Conservation (phyloP, 2,888 invertebrate genomes). For the Archips crataeganus region DNA sequence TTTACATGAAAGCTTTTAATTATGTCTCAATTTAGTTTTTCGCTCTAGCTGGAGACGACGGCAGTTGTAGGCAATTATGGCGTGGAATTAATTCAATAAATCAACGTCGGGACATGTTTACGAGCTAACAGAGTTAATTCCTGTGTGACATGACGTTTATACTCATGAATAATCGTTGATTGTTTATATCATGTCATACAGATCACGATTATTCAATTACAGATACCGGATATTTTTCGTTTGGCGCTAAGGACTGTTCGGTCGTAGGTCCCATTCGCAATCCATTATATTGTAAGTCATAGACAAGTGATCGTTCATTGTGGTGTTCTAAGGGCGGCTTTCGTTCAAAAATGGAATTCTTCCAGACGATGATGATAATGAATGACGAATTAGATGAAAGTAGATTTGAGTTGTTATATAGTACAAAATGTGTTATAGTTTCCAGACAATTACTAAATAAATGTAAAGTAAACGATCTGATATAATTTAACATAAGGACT, state of each 20-base stretch:
- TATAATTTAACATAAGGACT: no score
- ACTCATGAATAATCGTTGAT: slow-evolving; percentile 83
- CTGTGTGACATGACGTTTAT: slow-evolving; percentile 82
- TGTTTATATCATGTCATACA: slow-evolving; percentile 57
- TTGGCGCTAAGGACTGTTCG: neutral
- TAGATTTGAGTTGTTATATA: no score
- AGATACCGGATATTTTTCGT: neutral
- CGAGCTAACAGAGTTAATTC: slow-evolving; percentile 85
- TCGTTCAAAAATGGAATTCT: no score
- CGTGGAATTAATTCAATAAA: slow-evolving; percentile 79
- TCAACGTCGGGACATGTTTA: slow-evolving; percentile 83
- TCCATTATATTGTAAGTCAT: no score
- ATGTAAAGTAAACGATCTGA: no score
- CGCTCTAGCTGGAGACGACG: slow-evolving; percentile 16
- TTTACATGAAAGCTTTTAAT: neutral
- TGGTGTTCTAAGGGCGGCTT: no score
- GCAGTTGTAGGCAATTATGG: slow-evolving; percentile 55
- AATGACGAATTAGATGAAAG: no score
- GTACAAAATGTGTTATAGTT: no score
- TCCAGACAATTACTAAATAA: no score
- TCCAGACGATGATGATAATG: no score
- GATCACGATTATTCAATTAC: slow-evolving; percentile 40
- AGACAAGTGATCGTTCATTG: no score
- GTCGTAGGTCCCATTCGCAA: no score
- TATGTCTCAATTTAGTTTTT: slow-evolving; percentile 14